phyloP scores from a whole-genome alignment of 2,113 vertebrate species.

The Laticauda colubrina region DNA sequence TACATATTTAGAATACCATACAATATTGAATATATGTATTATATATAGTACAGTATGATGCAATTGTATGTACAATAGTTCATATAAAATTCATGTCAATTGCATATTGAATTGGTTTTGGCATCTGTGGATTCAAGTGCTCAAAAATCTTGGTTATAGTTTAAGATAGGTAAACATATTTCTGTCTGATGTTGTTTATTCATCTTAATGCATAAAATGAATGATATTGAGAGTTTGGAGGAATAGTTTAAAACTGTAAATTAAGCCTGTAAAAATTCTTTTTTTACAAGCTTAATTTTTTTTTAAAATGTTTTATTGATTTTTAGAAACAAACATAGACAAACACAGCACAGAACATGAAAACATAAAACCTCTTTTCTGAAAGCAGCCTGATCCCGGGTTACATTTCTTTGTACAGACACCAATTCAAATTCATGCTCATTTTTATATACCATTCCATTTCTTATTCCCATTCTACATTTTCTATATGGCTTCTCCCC shows the following conservation, averaged over 20 bases:
- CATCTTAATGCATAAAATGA: not conserved
- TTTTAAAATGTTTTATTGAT: no score
- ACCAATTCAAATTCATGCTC: no score
- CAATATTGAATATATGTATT: not conserved
- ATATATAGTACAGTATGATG: not conserved
- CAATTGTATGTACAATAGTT: not conserved
- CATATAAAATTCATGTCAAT: not conserved
- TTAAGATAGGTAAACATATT: not conserved
- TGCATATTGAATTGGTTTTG: not conserved
- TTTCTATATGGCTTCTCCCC: no score
- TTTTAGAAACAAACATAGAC: no score
- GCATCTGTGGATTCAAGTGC: not conserved
- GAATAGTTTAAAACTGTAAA: not conserved
- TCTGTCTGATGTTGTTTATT: not conserved
- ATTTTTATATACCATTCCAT: no score
- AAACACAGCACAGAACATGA: no score
- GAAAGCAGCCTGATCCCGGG: no score
- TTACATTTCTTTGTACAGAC: no score
- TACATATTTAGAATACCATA: no score
- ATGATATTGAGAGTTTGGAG: not conserved
- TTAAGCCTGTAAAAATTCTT: not conserved
- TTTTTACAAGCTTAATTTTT: no score
- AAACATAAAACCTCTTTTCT: no score
- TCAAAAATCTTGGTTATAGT: not conserved
- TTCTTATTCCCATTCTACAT: no score